Evolutionary conservation across 2,113 vertebrate genomes (phyloP), one percentile per base, ranked within the genome.

Genomic region (Spizaetus ornatus): DNA sequence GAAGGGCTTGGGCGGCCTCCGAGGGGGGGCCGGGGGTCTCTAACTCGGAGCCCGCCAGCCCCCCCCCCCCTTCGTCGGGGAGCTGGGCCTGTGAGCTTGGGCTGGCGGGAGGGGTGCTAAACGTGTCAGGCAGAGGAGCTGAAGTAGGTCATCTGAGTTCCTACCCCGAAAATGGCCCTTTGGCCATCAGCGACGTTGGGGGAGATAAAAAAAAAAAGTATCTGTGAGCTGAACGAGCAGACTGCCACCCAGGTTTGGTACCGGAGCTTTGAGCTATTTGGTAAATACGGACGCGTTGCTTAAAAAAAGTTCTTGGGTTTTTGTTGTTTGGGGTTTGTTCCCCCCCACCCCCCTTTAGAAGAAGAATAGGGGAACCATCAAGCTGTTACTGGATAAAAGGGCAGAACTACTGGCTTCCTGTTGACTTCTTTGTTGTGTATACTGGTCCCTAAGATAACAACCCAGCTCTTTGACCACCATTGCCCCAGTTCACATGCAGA

Each of bases 151-250:
- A 23, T 23, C 38, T 1, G 48, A 56, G 74, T 47, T 42, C 48
- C 78, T 63, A 7, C 56, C 73, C 82, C 17, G 12, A 59, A 77
- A 77, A 53, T 31, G 63, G 58, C 58, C 42, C 16, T 43, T 63
- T 16, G 4, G 23, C 8, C 2, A 8, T 12, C 32, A 5, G n/a
- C 9, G 15, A 3, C 25, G 4, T 11, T 18, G 42, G 17, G 40
- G 7, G 17, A 7, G 17, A 4, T 48, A 13, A 48, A 22, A 48
- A 47, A 47, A 63, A 29, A 61, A n/a, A 23, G 45, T 62, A 4
- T 25, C 6, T 3, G 10, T n/a, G 58, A 43, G 53, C 36, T 31
- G 66, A 78, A 38, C 1, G 23, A 42, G 34, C 12, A 59, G 52
- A 4, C 25, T 40, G 34, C 32, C 1, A 3, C 20, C 14, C 43